Percentiles rank a stretch among this genome's conserved stretches.
Conservation (phyloP, 2,888 invertebrate genomes). For the Drosophila koepferae region DNA sequence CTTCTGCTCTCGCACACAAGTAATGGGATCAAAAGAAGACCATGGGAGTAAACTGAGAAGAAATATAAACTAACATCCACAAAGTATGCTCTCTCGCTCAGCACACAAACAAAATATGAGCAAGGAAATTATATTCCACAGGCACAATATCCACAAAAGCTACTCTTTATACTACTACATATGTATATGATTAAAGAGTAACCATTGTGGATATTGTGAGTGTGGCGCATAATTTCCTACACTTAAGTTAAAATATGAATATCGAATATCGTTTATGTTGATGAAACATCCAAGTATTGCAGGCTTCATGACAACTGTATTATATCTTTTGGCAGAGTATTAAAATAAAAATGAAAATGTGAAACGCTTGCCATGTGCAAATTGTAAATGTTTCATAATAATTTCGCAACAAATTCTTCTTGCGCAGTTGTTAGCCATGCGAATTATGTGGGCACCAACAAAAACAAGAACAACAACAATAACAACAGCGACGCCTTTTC, state of each 20-base stretch:
- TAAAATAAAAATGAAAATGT: slow-evolving; percentile 31
- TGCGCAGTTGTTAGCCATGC: slow-evolving; percentile 61
- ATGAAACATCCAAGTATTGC: background rate
- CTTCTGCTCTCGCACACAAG: background rate
- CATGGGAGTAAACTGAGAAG: background rate
- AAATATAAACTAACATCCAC: background rate
- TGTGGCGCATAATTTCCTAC: too few relatives aligned
- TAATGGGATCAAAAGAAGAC: background rate
- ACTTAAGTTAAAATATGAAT: background rate
- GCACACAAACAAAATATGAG: background rate
- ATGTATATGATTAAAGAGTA: too few relatives aligned
- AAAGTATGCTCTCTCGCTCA: background rate
- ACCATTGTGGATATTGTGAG: too few relatives aligned
- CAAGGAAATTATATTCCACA: background rate
- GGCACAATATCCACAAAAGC: background rate
- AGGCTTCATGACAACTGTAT: background rate
- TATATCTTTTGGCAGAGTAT: slow-evolving; percentile 1
- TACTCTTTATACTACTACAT: background rate
- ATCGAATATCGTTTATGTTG: background rate
- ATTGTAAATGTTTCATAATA: slow-evolving; percentile 66
- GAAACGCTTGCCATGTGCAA: slow-evolving; percentile 53
- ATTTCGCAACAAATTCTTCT: slow-evolving; percentile 61
- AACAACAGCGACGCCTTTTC: slow-evolving; percentile 37
- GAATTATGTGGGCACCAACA: slow-evolving; percentile 47
- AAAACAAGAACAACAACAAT: slow-evolving; percentile 15